Percentiles rank a stretch among this genome's conserved stretches.
Conservation (phyloP, 1,140 invertebrate genomes). For the Patella vulgata region DNA sequence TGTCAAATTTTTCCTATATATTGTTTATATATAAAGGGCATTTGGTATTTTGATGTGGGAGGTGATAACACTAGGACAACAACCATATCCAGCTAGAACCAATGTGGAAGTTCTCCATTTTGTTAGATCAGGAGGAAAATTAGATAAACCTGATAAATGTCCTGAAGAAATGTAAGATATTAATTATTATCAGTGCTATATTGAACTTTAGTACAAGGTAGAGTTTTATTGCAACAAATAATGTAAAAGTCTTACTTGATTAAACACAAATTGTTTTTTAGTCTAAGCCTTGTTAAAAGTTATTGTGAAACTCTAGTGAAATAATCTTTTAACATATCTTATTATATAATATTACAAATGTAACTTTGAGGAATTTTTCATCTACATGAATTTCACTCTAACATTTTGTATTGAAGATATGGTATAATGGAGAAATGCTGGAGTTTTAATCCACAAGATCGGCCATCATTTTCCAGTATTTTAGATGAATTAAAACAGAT, state of each 20-base stretch:
- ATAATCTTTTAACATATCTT: background rate
- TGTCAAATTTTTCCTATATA: no score
- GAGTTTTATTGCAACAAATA: background rate
- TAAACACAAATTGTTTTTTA: background rate
- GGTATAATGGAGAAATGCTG: conserved; percentile 56
- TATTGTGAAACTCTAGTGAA: background rate
- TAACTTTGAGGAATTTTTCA: no score
- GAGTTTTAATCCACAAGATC: conserved; percentile 49
- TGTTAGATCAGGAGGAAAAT: conserved; percentile 84
- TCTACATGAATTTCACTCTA: no score
- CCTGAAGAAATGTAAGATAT: conserved; percentile 79
- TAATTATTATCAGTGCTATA: background rate
- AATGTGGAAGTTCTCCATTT: conserved; percentile 92
- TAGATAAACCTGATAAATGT: conserved; percentile 80
- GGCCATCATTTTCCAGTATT: conserved; percentile 51
- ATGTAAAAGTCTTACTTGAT: background rate
- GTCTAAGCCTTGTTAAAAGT: background rate
- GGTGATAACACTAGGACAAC: conserved; percentile 93
- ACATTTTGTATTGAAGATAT: conserved; percentile 46
- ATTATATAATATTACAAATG: background rate
- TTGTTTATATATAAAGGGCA: no score
- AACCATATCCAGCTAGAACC: conserved; percentile 92
- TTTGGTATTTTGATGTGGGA: conserved; percentile 98
- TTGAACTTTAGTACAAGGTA: background rate
- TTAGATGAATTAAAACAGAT: conserved; percentile 50